phyloP scores from a whole-genome alignment of 2,113 vertebrate species.

The Pseudorhombus dupliciocellatus region DNA sequence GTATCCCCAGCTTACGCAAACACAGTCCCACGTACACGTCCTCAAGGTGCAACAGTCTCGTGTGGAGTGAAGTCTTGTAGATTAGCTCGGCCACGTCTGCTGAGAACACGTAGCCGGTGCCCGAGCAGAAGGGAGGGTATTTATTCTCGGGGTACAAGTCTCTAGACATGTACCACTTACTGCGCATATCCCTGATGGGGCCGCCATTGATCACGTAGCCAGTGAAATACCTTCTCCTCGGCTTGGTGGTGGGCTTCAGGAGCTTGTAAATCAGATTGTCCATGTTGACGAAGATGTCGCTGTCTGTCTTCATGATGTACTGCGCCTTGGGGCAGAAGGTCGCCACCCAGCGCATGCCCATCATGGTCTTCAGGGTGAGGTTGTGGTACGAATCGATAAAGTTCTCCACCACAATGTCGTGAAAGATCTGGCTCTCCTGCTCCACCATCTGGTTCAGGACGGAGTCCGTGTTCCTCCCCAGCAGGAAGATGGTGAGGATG shows the following conservation, averaged over 20 bases:
- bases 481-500: slow-evolving; percentile 93
- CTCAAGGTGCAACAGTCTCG: slow-evolving; percentile 95
- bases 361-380: slow-evolving; percentile 96
- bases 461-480: slow-evolving; percentile 89
- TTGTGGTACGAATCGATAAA: slow-evolving; percentile 98
- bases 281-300: slow-evolving; percentile 99
- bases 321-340: slow-evolving; percentile 97
- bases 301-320: slow-evolving; percentile 99
- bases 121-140: slow-evolving; percentile 98
- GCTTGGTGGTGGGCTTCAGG: slow-evolving; percentile 95
- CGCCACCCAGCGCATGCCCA: slow-evolving; percentile 98
- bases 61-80: slow-evolving; percentile 97
- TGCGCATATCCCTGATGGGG: slow-evolving; percentile 96
- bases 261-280: slow-evolving; percentile 98
- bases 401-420: slow-evolving; percentile 97
- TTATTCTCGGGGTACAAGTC: slow-evolving; percentile 97
- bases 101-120: slow-evolving; percentile 98
- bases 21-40: slow-evolving; percentile 98
- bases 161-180: slow-evolving; percentile 99
- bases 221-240: slow-evolving; percentile 94
- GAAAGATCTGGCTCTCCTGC: slow-evolving; percentile 98
- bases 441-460: slow-evolving; percentile 98
- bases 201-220: slow-evolving; percentile 97
- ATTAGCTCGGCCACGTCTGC: slow-evolving; percentile 96
- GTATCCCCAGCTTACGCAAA: slow-evolving; percentile 95